Conservation (phyloP, 30 jellyfish, hydroid and myxozoan genomes). For the Sanderia malayensis region DNA sequence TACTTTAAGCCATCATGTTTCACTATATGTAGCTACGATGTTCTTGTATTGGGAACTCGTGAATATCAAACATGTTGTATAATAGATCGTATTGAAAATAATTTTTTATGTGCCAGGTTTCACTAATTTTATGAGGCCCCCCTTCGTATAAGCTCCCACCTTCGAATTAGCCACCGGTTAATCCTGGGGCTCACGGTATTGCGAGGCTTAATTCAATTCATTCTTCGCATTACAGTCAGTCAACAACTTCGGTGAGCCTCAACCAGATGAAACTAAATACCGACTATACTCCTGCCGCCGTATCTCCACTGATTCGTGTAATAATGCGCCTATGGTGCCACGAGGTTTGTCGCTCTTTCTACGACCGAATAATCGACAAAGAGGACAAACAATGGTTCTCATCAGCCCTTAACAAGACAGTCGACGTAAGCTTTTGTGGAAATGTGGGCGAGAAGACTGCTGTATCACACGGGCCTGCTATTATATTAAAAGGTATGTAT, state of each 20-base stretch:
- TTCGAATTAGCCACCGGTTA: no score
- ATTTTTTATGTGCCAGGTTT: no score
- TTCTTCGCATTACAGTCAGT: no score
- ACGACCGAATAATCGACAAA: constrained; percentile 28
- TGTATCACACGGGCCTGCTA: neutral
- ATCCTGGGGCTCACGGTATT: no score
- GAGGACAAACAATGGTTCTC: constrained; percentile 28
- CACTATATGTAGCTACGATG: no score
- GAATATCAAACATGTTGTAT: no score
- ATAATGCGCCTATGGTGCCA: constrained; percentile 74
- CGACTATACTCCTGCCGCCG: constrained; percentile 35
- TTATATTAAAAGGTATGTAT: neutral
- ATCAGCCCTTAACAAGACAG: constrained; percentile 12
- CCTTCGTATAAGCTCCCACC: no score
- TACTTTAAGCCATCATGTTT: no score
- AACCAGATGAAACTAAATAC: neutral
- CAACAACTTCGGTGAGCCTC: neutral
- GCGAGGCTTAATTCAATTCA: no score
- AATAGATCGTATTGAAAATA: no score
- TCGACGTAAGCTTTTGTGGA: constrained; percentile 26
- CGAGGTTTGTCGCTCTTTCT: constrained; percentile 49
- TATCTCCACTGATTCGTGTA: constrained; percentile 48
- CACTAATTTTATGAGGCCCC: no score
- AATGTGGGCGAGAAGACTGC: neutral
- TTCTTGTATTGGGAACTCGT: no score